Percentiles rank a stretch among this genome's conserved stretches.
These are phyloP conservation scores for Molossus alvarezi DNA, from an alignment of 2,797 vertebrate genomes.

Conservation along the genomic window DNA sequence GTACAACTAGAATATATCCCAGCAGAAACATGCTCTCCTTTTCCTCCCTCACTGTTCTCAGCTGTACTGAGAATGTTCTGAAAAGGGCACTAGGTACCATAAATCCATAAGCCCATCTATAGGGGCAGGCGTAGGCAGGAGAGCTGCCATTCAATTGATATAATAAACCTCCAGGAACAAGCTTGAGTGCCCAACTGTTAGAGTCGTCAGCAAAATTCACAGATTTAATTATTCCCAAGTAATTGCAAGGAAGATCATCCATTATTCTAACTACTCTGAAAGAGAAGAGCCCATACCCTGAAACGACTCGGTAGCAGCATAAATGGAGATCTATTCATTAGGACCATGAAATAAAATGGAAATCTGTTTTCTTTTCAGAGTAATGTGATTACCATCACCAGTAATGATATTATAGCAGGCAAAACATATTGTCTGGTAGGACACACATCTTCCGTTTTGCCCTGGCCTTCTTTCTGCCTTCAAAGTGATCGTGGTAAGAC, in stretches of 20 bases:
- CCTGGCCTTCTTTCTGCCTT: constrained; percentile 60
- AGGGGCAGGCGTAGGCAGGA: constrained; percentile 45
- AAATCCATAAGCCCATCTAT: constrained; percentile 62
- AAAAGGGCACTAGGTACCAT: constrained; percentile 35
- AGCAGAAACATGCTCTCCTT: background rate
- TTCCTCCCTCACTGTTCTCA: background rate
- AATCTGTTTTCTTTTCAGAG: constrained; percentile 82
- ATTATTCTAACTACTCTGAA: constrained; percentile 85
- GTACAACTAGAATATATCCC: background rate
- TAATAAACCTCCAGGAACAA: constrained; percentile 81
- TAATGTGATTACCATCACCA: constrained; percentile 79
- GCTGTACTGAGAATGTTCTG: constrained; percentile 7
- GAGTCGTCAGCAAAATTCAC: constrained; percentile 79
- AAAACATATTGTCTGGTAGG: constrained; percentile 70
- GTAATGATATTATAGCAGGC: constrained; percentile 79
- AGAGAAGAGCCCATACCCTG: constrained; percentile 77
- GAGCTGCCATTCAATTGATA: constrained; percentile 69
- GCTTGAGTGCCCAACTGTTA: constrained; percentile 67
- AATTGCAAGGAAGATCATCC: constrained; percentile 85
- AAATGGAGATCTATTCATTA: constrained; percentile 85
- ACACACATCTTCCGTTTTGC: constrained; percentile 56
- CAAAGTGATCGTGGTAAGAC: background rate
- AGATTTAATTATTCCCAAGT: constrained; percentile 86
- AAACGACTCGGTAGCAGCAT: constrained; percentile 76
- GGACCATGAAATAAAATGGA: constrained; percentile 84